Conservation (phyloP, 1,140 invertebrate genomes). For the Microplitis demolitor region DNA sequence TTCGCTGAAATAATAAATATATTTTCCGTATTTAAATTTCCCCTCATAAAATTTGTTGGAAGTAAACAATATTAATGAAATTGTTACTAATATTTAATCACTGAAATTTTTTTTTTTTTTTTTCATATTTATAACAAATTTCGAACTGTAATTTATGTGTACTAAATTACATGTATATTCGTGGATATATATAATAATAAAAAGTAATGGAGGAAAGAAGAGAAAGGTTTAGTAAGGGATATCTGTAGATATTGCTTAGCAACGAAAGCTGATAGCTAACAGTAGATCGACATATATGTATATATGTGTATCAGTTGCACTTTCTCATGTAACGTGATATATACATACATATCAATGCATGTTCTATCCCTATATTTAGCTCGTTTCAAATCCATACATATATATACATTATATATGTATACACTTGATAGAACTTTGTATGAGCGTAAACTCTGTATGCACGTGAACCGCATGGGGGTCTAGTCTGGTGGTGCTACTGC, state of each 20-base stretch:
- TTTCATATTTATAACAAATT: too few species aligned
- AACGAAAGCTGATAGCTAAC: constrained; percentile 54
- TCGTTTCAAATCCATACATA: neutral
- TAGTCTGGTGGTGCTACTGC: neutral
- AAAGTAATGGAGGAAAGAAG: neutral
- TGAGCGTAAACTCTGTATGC: neutral
- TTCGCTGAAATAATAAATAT: too few species aligned
- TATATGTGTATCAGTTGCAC: constrained; percentile 7
- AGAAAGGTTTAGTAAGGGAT: constrained; percentile 35
- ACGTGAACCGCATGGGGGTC: neutral
- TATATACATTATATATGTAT: neutral
- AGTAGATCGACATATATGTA: constrained; percentile 44
- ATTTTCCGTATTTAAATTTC: too few species aligned
- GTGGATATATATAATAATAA: neutral
- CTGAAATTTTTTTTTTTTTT: too few species aligned
- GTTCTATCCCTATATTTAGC: neutral
- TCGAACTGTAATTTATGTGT: too few species aligned
- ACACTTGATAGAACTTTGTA: constrained; percentile 19
- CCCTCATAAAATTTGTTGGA: too few species aligned
- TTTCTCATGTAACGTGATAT: constrained; percentile 42
- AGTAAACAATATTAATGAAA: neutral
- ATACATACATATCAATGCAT: constrained; percentile 29
- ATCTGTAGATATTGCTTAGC: constrained; percentile 51
- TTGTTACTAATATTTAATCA: too few species aligned
- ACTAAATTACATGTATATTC: too few species aligned